Base-by-base conservation (phyloP, 2,888 invertebrate species). In the Electrophaes corylata region DNA sequence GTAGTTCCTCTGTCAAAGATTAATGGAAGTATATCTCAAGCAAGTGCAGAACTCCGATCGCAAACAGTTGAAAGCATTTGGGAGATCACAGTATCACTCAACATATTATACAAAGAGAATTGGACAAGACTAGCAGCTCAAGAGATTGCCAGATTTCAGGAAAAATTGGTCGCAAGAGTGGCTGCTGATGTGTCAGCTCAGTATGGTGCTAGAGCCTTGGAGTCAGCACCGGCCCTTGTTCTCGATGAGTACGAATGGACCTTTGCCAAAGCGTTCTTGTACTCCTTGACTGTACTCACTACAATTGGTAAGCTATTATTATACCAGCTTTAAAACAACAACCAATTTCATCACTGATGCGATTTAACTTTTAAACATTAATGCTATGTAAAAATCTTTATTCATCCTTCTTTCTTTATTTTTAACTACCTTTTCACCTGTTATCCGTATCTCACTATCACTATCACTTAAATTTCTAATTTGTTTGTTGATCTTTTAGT, bases 271-370 rank as follows among this genome's bases (percentile, higher is more conserved):
- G 97, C 98, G 18, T 98, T 98, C 85, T 94, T 98, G 49, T 98
- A 98, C 88, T 98, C 98, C 5, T 93, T 98, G 72, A 98, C 98
- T 33, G 97, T 98, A 57, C 94, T 98, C 61, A 98, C 98, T 19
- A 98, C 97, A 61, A 96, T 97, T 76, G 97, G 97, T 97, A 90
- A 94, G 67, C 31, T 43, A 14, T 40, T 10, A 18, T n/a, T n/a
- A n/a, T n/a, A n/a, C n/a, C n/a, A n/a, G n/a, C n/a, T n/a, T n/a
- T n/a, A n/a, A n/a, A n/a, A n/a, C n/a, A n/a, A n/a, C n/a, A n/a
- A n/a, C n/a, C n/a, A n/a, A n/a, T n/a, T n/a, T n/a, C n/a, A n/a
- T n/a, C n/a, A n/a, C n/a, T n/a, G n/a, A n/a, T n/a, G n/a, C n/a
- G n/a, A 37, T 29, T 20, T 20, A 20, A 20, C 20, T 20, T 20